Evolutionary conservation across 2,888 invertebrate genomes (phyloP), one percentile per base, ranked within the genome.

Genomic region (Taenaris catops): DNA sequence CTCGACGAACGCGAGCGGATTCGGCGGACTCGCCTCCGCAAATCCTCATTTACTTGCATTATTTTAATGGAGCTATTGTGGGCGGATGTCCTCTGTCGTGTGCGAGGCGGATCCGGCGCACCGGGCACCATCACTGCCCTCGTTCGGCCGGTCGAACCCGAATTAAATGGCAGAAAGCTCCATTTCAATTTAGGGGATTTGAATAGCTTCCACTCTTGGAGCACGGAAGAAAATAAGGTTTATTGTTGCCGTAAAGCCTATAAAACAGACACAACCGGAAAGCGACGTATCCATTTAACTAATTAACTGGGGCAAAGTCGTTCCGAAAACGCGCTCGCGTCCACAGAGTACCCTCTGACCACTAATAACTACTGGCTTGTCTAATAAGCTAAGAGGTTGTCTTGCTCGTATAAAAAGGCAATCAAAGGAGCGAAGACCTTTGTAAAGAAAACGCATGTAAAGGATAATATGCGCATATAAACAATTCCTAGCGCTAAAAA

Each of bases 311-410:
- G 65, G 62, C 67, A 63, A 61, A 70, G 63, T 63, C 63, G 64
- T 63, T 66, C 51, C 54, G 62, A 58, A 65, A 64, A 53, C 59
- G 53, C 58, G 53, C 24, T 34, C 53, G 58, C 55, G 71, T 65
- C 76, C 75, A 58, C 67, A 53, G 78, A 74, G 74, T 74, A 76
- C 68, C 65, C 65, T 63, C 63, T 67, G 71, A 64, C 67, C 58
- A 72, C 69, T 75, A 76, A 78, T 79, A 75, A 74, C 75, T 58
- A 72, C 69, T 69, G 70, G 73, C 71, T n/a, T n/a, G n/a, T 70
- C 71, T 81, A 79, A 83, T 81, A 81, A 84, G 79, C 80, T 79
- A 80, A 78, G 75, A 75, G 80, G 74, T 72, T 76, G 76, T 79
- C 72, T 75, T 74, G 21, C 4, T 21, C 7, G 4, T 14, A 25